Evolutionary conservation across 53 echinoderm and acorn worm species (phyloP), one percentile per base, ranked within the genome.

Genomic region (Henricia sp.): DNA sequence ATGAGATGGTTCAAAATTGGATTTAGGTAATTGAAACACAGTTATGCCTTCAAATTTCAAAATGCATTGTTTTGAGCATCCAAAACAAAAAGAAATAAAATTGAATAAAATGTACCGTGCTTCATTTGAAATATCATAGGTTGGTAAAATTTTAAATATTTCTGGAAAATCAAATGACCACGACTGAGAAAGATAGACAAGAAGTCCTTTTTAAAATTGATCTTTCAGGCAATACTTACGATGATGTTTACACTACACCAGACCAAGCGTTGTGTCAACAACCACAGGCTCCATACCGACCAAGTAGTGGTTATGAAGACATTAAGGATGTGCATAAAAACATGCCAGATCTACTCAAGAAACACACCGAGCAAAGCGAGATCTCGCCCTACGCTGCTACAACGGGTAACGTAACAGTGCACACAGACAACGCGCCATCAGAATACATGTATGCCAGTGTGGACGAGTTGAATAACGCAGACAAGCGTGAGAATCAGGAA

Each of bases 281-380:
- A 2, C 19, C 77, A 0, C 3, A 5, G n/a, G 11, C 80, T 26
- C 64, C 80, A 11, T 80, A 29, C 63, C 32, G 63, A 26, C 59
- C 76, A 8, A 76, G 57, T 16, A 76, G 76, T 34, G 80, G 80
- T 19, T 80, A 80, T 28, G 80, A 80, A 64, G 80, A 80, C 13
- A 64, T 80, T 33, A 80, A 8, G 0, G 64, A 80, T 3, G 23
- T 80, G 27, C 64, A 64, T 34, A 19, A 64, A 21, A 64, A 80
- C 24, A 46, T 80, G 80, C 80, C 80, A 10, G 64, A 80, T 35
- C 39, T 80, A 20, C 63, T 64, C 64, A 58, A 26, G 32, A 10
- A 21, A 24, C 35, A 33, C 13, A 12, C 53, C 14, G 73, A 73
- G 20, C n/a, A 36, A n/a, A 40, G 39, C 21, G 80, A 80, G 17